Evolutionary conservation across 2,888 invertebrate genomes (phyloP).

Genomic region (Aromia moschata): DNA sequence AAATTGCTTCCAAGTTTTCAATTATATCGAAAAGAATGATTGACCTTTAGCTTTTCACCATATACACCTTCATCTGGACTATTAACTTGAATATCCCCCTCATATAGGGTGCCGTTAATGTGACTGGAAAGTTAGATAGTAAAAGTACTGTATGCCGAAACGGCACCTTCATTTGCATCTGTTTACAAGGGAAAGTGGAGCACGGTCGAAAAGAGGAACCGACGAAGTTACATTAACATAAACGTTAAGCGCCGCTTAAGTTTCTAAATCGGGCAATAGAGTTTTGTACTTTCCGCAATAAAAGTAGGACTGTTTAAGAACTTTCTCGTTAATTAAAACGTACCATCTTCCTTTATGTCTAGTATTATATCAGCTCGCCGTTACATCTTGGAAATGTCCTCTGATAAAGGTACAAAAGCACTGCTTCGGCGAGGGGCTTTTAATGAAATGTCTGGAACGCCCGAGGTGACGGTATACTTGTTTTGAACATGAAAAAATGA

Average conservation of each 20-base stretch:
- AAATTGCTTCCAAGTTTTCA: too few species aligned
- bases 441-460: too few species aligned
- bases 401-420: neutral
- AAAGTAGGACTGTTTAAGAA: conserved; percentile 42
- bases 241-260: conserved; percentile 33
- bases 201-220: conserved; percentile 29
- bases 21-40: too few species aligned
- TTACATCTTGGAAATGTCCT: neutral
- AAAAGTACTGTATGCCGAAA: conserved; percentile 27
- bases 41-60: too few species aligned
- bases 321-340: conserved; percentile 45
- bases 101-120: conserved; percentile 1
- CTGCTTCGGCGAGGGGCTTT: too few species aligned
- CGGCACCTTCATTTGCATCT: conserved; percentile 33
- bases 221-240: conserved; percentile 43
- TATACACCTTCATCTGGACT: too few species aligned
- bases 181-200: conserved; percentile 33
- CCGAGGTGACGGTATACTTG: too few species aligned
- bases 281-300: conserved; percentile 44
- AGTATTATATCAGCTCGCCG: conserved; percentile 6
- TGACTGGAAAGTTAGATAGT: conserved; percentile 2
- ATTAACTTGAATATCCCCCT: too few species aligned
- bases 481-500: too few species aligned
- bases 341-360: conserved; percentile 14
- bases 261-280: conserved; percentile 40